Percentiles rank a stretch among this genome's conserved stretches.
Evolutionary conservation across 2,888 invertebrate genomes (phyloP).

Genomic region (Mongoloraphidia duomilia): DNA sequence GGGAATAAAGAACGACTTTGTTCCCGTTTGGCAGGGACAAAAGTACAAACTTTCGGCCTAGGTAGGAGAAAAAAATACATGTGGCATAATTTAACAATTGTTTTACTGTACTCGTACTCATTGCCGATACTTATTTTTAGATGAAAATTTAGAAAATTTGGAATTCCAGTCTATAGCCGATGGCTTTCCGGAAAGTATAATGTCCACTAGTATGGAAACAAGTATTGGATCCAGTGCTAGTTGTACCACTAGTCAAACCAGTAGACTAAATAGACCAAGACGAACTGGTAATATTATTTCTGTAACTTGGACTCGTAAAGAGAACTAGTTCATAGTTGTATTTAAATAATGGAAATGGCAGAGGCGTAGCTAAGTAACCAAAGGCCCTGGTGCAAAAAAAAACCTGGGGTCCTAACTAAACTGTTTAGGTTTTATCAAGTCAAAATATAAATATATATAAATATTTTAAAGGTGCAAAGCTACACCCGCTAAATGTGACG

Average conservation of each 20-base stretch:
- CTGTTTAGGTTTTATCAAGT: no score
- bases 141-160: constrained; percentile 53
- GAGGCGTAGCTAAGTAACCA: no score
- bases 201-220: constrained; percentile 53
- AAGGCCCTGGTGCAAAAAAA: no score
- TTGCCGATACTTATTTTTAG: constrained; percentile 25
- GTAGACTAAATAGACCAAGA: constrained; percentile 18
- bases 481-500: no score
- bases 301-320: not conserved
- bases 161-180: constrained; percentile 47
- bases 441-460: no score
- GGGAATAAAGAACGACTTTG: no score
- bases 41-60: no score
- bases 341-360: not conserved
- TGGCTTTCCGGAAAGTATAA: constrained; percentile 42
- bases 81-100: no score
- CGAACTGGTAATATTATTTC: constrained; percentile 19
- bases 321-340: not conserved
- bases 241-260: constrained; percentile 17
- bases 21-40: no score
- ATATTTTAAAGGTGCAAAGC: no score
- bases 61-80: no score
- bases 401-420: no score
- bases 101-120: not conserved
- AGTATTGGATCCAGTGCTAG: constrained; percentile 49